These are phyloP conservation scores for Heteromurus nitidus DNA, from an alignment of 2,888 invertebrate species.

Conservation along the genomic window DNA sequence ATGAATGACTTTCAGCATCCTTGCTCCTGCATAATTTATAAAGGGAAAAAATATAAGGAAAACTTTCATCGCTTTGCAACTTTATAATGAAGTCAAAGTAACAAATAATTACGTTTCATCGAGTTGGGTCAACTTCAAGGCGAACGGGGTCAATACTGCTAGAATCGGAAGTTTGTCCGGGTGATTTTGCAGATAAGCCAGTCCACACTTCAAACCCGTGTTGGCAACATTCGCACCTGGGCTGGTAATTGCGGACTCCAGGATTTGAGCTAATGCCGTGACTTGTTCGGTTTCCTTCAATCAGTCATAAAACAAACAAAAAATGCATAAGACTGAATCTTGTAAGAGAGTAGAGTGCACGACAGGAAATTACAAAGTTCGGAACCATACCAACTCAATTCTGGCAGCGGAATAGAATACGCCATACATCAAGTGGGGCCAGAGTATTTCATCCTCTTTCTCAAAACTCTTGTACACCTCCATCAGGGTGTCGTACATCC, in stretches of 20 bases:
- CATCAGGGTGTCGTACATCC: constrained; percentile 85
- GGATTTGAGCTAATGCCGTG: constrained; percentile 63
- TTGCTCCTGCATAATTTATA: constrained; percentile 52
- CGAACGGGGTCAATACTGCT: constrained; percentile 66
- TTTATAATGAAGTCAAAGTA: not conserved
- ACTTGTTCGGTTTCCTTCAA: constrained; percentile 69
- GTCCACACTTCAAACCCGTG: constrained; percentile 67
- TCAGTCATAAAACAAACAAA: not conserved
- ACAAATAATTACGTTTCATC: constrained; percentile 68
- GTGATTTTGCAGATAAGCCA: constrained; percentile 68
- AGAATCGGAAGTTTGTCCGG: constrained; percentile 65
- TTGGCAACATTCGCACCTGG: constrained; percentile 66
- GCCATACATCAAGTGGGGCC: constrained; percentile 83
- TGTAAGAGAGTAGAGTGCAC: no score
- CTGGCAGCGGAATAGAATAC: constrained; percentile 82
- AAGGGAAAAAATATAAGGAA: not conserved
- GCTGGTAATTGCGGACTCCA: constrained; percentile 66
- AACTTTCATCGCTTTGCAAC: no score
- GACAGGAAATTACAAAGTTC: no score
- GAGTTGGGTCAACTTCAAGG: constrained; percentile 69
- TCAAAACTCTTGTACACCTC: constrained; percentile 82
- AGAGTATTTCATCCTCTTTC: constrained; percentile 85
- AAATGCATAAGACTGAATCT: not conserved
- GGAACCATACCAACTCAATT: constrained; percentile 64
- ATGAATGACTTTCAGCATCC: constrained; percentile 70